phyloP scores from a whole-genome alignment of 2,888 invertebrate genomes.

The Luffia ferchaultella region DNA sequence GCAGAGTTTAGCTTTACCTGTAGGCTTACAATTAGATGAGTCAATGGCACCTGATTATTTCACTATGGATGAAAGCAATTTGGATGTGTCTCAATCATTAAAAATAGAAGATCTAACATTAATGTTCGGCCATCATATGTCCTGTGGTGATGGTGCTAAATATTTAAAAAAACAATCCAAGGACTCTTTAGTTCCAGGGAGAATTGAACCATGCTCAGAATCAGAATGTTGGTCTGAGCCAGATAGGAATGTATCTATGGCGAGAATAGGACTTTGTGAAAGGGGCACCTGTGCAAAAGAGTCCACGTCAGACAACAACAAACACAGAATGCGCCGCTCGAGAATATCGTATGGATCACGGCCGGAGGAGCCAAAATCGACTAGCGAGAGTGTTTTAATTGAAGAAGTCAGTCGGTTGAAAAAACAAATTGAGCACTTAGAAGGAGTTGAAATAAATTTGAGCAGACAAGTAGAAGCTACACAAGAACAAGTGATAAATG shows the following conservation, averaged over 20 bases:
- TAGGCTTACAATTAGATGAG: conserved; percentile 53
- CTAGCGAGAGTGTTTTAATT: conserved; percentile 60
- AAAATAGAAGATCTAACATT: conserved; percentile 52
- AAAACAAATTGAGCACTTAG: conserved; percentile 32
- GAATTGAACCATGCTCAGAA: conserved; percentile 61
- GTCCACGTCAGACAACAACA: conserved; percentile 36
- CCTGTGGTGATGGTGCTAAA: conserved; percentile 31
- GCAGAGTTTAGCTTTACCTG: conserved; percentile 55
- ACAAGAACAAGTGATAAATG: conserved; percentile 34
- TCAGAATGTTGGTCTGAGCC: conserved; percentile 91
- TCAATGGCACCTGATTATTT: conserved; percentile 52
- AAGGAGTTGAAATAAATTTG: conserved; percentile 43
- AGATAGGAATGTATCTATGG: conserved; percentile 81
- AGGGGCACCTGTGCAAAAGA: conserved; percentile 34
- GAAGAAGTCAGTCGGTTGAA: conserved; percentile 57
- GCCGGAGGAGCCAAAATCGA: conserved; percentile 49
- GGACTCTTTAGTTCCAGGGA: conserved; percentile 24
- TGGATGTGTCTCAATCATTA: conserved; percentile 49
- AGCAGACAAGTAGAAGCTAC: conserved; percentile 45
- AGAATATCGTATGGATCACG: conserved; percentile 47
- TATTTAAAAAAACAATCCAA: conserved; percentile 26
- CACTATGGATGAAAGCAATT: conserved; percentile 49
- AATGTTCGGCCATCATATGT: conserved; percentile 54
- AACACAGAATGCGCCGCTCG: conserved; percentile 42
- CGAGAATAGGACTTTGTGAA: conserved; percentile 73